phyloP scores from a whole-genome alignment of 2,797 vertebrate species.

The Rallus crepitans region DNA sequence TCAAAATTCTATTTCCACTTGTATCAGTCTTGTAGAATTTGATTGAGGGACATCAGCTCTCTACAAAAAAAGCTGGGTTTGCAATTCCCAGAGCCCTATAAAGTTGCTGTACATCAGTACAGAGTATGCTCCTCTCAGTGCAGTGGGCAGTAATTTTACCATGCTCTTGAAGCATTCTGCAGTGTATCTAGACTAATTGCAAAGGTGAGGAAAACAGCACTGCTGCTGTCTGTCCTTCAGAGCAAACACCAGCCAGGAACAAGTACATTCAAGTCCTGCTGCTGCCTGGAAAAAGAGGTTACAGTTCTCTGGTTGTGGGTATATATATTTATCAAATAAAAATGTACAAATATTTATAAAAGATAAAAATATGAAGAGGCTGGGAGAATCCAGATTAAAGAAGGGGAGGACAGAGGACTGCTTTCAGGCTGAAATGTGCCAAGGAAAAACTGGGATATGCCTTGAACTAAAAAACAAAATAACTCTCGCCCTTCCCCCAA shows the following conservation, averaged over 20 bases:
- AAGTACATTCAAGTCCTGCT: neutral
- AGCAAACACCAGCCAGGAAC: neutral
- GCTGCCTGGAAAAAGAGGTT: neutral
- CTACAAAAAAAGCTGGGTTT: neutral
- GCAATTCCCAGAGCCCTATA: neutral
- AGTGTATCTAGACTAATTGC: neutral
- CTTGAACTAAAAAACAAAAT: accelerated
- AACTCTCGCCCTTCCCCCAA: no score
- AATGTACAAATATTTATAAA: neutral
- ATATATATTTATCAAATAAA: neutral
- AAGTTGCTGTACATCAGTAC: neutral
- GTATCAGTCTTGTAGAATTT: neutral
- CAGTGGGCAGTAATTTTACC: neutral
- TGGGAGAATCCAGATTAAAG: neutral
- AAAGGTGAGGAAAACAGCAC: neutral
- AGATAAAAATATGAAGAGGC: neutral
- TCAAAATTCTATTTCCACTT: neutral
- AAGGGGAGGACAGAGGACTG: neutral
- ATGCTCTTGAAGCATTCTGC: neutral
- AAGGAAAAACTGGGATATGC: neutral
- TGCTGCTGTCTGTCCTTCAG: neutral
- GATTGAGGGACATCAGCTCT: neutral
- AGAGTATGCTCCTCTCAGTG: neutral
- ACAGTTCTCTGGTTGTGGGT: neutral
- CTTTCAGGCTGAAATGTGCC: neutral